phyloP scores from a whole-genome alignment of 30 jellyfish, hydroid and myxozoan genomes.

The Sanderia malayensis region DNA sequence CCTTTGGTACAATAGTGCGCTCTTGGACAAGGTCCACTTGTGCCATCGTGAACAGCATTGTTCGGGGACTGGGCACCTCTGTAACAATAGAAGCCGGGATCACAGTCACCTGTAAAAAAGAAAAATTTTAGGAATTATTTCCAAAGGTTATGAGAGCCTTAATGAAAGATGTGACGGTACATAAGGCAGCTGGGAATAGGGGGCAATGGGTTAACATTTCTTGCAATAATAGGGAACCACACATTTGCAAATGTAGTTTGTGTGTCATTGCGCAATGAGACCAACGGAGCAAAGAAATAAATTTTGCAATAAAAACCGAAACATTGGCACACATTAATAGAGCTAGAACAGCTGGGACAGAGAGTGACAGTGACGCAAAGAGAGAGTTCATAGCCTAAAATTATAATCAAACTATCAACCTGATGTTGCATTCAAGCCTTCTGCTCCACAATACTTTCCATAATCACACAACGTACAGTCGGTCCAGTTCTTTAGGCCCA shows the following conservation, averaged over 20 bases:
- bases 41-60: constrained; percentile 69
- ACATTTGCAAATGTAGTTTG: too few species aligned
- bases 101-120: constrained; percentile 66
- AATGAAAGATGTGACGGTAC: too few species aligned
- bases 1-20: constrained; percentile 93
- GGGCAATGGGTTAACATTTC: too few species aligned
- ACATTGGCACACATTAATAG: too few species aligned
- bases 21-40: constrained; percentile 96
- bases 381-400: neutral
- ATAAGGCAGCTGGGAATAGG: too few species aligned
- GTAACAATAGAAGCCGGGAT: constrained; percentile 87
- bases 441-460: constrained; percentile 81
- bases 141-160: too few species aligned
- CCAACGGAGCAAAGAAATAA: too few species aligned
- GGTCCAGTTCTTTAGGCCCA: constrained; percentile 61
- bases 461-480: constrained; percentile 82
- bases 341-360: too few species aligned
- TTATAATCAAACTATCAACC: constrained; percentile 31
- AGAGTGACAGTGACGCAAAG: too few species aligned
- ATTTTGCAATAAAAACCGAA: too few species aligned
- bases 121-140: neutral
- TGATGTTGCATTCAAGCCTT: constrained; percentile 82
- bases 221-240: too few species aligned
- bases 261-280: too few species aligned
- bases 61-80: constrained; percentile 87